These are phyloP conservation scores for Gasterosteus aculeatus DNA, from an alignment of 2,113 vertebrate species.

Conservation along the genomic window DNA sequence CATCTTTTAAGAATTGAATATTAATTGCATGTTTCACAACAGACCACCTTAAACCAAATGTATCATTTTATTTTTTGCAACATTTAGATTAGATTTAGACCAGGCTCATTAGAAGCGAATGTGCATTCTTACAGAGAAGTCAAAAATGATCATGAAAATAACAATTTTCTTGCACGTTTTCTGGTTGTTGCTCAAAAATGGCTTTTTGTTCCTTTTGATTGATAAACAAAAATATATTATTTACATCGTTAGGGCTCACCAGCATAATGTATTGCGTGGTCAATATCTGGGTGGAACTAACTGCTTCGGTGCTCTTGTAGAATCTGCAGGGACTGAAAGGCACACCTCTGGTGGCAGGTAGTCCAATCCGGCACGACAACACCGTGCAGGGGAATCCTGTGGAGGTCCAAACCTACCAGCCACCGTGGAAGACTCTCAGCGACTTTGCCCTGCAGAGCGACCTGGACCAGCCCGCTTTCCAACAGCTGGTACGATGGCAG, in stretches of 20 bases:
- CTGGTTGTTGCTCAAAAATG: background rate
- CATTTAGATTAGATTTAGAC: background rate
- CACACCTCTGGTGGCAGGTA: slow-evolving; percentile 94
- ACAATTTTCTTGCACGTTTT: background rate
- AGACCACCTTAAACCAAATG: background rate
- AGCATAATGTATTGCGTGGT: background rate
- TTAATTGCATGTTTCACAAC: background rate
- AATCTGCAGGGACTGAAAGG: slow-evolving; percentile 96
- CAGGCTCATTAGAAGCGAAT: background rate
- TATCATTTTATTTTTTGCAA: background rate
- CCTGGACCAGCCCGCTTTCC: slow-evolving; percentile 94
- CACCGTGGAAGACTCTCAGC: slow-evolving; percentile 96
- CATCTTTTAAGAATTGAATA: background rate
- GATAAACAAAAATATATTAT: too few species aligned
- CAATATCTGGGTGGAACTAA: background rate
- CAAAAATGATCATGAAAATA: background rate
- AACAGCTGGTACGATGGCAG: slow-evolving; percentile 89
- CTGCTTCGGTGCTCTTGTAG: slow-evolving; percentile 68
- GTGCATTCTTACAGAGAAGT: background rate
- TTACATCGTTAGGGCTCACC: background rate
- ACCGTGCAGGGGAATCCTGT: slow-evolving; percentile 91
- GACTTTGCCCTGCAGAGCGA: slow-evolving; percentile 96
- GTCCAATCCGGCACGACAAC: slow-evolving; percentile 93
- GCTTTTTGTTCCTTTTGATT: background rate
- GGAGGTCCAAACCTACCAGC: slow-evolving; percentile 96